Conservation (phyloP, 2,888 invertebrate species). For the Podotricha telesiphe region DNA sequence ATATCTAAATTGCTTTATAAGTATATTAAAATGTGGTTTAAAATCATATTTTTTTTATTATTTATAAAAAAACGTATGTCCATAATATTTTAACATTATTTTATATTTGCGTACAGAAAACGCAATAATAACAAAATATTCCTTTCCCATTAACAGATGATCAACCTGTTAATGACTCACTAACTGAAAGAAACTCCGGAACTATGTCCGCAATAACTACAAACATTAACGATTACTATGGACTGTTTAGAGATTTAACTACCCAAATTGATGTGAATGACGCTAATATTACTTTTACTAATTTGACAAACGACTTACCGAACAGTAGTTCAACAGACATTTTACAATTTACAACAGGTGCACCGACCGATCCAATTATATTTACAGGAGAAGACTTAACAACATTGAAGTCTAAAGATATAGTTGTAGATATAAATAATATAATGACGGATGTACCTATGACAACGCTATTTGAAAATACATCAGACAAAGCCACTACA, state of each 20-base stretch:
- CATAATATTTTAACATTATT: neutral
- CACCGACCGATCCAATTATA: neutral
- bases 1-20: constrained; percentile 6
- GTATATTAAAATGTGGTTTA: neutral
- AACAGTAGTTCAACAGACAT: neutral
- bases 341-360: neutral
- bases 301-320: constrained; percentile 10
- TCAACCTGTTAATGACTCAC: constrained; percentile 76
- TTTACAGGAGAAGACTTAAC: constrained; percentile 7
- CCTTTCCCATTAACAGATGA: constrained; percentile 81
- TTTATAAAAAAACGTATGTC: neutral
- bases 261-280: neutral
- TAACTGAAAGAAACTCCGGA: constrained; percentile 74
- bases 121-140: constrained; percentile 50
- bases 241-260: constrained; percentile 7
- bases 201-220: constrained; percentile 48
- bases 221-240: constrained; percentile 36
- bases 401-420: neutral
- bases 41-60: neutral
- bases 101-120: neutral
- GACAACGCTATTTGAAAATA: neutral
- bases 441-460: neutral
- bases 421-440: neutral
- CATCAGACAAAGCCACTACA: neutral
- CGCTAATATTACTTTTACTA: neutral